Conservation (phyloP, 1,140 invertebrate genomes). For the Drosophila serrata region DNA sequence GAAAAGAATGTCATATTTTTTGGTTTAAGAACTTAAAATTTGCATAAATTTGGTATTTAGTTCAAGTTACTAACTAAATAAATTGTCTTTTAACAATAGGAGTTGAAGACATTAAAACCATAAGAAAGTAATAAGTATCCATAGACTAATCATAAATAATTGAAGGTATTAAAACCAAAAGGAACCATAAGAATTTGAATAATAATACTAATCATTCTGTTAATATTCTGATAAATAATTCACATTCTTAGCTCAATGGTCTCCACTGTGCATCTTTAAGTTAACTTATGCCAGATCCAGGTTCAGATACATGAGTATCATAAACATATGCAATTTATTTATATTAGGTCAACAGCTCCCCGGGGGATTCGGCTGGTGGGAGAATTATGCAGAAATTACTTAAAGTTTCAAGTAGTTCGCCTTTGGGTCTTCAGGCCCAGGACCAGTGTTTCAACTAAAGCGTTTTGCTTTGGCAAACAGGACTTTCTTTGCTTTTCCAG, state of each 20-base stretch:
- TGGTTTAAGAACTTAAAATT: not conserved
- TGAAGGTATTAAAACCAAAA: too few relatives aligned
- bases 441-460: constrained; percentile 27
- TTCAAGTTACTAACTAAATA: not conserved
- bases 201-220: too few relatives aligned
- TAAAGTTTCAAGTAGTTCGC: constrained; percentile 70
- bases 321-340: constrained; percentile 49
- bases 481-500: constrained; percentile 39
- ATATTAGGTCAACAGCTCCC: constrained; percentile 70
- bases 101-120: not conserved
- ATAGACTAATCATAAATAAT: too few relatives aligned
- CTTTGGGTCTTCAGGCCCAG: constrained; percentile 40
- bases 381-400: constrained; percentile 76
- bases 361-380: constrained; percentile 16
- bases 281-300: not conserved
- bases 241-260: not conserved
- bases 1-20: not conserved
- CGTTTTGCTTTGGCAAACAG: constrained; percentile 51
- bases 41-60: not conserved
- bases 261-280: not conserved
- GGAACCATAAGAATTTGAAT: too few relatives aligned
- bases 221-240: too few relatives aligned
- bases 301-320: constrained; percentile 3
- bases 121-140: too few relatives aligned
- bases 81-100: not conserved